phyloP scores from a whole-genome alignment of 2,888 invertebrate species.

The Tenthredo livida region DNA sequence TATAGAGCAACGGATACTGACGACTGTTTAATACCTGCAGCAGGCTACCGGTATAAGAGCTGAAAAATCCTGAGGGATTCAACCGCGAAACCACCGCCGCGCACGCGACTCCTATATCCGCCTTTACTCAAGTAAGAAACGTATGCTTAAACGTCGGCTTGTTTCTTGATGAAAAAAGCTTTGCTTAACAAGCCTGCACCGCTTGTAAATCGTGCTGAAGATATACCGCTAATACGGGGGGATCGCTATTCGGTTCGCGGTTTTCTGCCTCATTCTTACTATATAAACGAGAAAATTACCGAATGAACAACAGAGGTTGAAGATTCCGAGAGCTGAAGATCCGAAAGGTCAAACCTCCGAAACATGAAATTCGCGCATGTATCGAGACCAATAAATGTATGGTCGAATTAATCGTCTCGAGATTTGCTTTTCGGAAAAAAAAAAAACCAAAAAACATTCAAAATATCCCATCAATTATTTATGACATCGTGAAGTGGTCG shows the following conservation, averaged over 20 bases:
- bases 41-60: background rate
- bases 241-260: background rate
- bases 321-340: too few relatives aligned
- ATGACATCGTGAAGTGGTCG: too few relatives aligned
- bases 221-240: background rate
- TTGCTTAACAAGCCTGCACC: slow-evolving; percentile 33
- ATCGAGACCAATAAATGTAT: too few relatives aligned
- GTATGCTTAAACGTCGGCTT: slow-evolving; percentile 9
- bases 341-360: too few relatives aligned
- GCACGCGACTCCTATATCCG: slow-evolving; percentile 26
- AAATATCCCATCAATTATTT: too few relatives aligned
- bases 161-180: slow-evolving; percentile 10
- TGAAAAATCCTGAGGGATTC: slow-evolving; percentile 15
- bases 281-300: background rate
- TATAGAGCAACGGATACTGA: background rate
- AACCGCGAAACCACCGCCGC: slow-evolving; percentile 40
- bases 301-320: too few relatives aligned
- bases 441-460: too few relatives aligned
- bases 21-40: background rate
- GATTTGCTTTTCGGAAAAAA: too few relatives aligned
- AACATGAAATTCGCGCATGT: too few relatives aligned
- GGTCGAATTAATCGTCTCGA: too few relatives aligned
- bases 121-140: background rate
- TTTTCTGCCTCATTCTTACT: background rate
- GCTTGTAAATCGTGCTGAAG: slow-evolving; percentile 13